phyloP scores from a whole-genome alignment of 1,140 invertebrate species.

The Drepana arcuata region DNA sequence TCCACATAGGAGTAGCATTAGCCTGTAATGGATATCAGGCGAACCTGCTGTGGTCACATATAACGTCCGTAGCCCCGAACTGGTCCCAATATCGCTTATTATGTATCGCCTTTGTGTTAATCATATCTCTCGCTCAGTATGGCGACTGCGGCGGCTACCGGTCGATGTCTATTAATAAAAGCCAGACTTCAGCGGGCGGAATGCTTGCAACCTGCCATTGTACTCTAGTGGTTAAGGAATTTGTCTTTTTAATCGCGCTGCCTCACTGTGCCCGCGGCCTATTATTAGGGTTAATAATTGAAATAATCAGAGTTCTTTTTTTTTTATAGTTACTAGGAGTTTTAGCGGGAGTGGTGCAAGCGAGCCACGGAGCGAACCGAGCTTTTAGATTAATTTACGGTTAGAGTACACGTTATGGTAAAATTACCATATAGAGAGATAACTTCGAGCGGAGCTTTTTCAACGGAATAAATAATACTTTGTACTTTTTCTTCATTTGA shows the following conservation, averaged over 20 bases:
- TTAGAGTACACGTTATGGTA: conserved; percentile 39
- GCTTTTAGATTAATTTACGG: conserved; percentile 57
- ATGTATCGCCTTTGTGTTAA: conserved; percentile 65
- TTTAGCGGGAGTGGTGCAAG: conserved; percentile 43
- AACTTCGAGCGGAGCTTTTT: conserved; percentile 7
- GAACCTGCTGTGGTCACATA: conserved; percentile 51
- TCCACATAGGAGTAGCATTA: no score
- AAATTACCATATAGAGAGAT: conserved; percentile 42
- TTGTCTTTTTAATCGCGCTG: conserved; percentile 69
- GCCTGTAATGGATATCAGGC: conserved; percentile 42
- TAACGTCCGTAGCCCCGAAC: conserved; percentile 50
- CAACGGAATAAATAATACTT: neutral
- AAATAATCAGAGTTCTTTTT: conserved; percentile 67
- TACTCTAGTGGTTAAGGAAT: conserved; percentile 62
- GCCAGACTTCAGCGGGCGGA: conserved; percentile 36
- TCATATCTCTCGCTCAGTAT: conserved; percentile 63
- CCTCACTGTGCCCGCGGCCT: conserved; percentile 49
- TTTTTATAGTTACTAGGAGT: conserved; percentile 45
- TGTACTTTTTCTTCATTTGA: neutral
- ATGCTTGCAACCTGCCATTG: conserved; percentile 61
- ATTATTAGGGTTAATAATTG: conserved; percentile 71
- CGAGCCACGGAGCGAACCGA: conserved; percentile 34
- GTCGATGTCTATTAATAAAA: conserved; percentile 65
- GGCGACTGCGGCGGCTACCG: conserved; percentile 50
- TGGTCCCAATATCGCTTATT: conserved; percentile 64